Base-by-base conservation (phyloP, 2,888 invertebrate genomes). In the Xanthia togata region DNA sequence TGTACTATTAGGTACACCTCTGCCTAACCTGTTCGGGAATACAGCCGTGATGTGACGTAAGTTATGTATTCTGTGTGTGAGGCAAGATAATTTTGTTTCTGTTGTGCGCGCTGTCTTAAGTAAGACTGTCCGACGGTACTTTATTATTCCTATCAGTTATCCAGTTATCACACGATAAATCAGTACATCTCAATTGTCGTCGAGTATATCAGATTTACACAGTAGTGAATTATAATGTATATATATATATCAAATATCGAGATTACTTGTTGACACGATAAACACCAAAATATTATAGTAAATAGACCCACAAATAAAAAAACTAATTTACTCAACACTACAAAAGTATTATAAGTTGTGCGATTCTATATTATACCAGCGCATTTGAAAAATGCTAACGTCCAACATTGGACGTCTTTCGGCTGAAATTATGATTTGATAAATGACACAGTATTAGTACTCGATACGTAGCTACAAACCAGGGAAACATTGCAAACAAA, bases 171-270 rank as follows among this genome's bases (percentile, higher is more conserved):
- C 44, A 57, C 59, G 9, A 57, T 8, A 70, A 69, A 79, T 78
- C 79, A 57, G 47, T 64, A 65, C 70, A 84, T 75, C 82, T 78
- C 57, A 53, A 76, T 78, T 75, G 67, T 76, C 9, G 35, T 64
- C 20, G 1, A 55, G 26, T 65, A 59, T 70, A 83, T 74, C 71
- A 72, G 65, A 55, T 78, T 74, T 70, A 65, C 23, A 31, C 60
- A 64, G 47, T 59, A 53, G 57, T 63, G 59, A 76, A 72, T 59
- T n/a, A n/a, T n/a, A n/a, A n/a, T n/a, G n/a, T n/a, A n/a, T n/a
- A n/a, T n/a, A n/a, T n/a, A n/a, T n/a, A n/a, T n/a, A n/a, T n/a
- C 26, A 6, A 63, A 20, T 68, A 50, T 77, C 70, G 59, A 63
- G 60, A 68, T 82, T 62, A 67, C 31, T 67, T 62, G 35, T 59